Evolutionary conservation across 1,140 invertebrate species (phyloP).

Genomic region (Chymomyza costata): DNA sequence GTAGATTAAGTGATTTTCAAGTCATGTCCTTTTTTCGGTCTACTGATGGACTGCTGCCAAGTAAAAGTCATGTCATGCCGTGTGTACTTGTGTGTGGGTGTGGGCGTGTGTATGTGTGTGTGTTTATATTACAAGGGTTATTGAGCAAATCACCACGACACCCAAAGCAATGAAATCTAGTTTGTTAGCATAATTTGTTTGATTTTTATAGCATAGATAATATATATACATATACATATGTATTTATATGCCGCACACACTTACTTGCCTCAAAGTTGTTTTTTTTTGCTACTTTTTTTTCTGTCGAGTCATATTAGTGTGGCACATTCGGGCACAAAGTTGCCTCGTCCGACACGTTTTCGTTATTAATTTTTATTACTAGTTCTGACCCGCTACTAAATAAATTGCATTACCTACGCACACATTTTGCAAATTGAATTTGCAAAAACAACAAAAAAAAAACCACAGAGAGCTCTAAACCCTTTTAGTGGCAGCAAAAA

Average conservation of each 20-base stretch:
- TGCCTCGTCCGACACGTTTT: conserved; percentile 54
- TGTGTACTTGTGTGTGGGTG: conserved; percentile 23
- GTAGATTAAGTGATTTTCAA: too few relatives aligned
- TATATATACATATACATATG: conserved; percentile 17
- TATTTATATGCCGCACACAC: too few relatives aligned
- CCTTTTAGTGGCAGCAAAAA: conserved; percentile 11
- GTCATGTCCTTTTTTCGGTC: neutral
- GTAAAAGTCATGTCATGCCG: conserved; percentile 60
- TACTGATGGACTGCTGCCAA: conserved; percentile 66
- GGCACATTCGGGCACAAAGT: conserved; percentile 7
- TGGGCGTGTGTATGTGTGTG: conserved; percentile 24
- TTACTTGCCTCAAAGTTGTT: conserved; percentile 5
- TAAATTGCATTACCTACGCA: conserved; percentile 57
- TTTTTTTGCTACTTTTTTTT: conserved; percentile 34
- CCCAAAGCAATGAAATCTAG: conserved; percentile 55
- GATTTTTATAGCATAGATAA: conserved; percentile 68
- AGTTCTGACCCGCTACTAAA: conserved; percentile 31
- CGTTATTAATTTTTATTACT: conserved; percentile 72
- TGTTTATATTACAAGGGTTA: conserved; percentile 73
- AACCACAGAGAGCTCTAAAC: conserved; percentile 10
- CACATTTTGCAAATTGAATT: conserved; percentile 64
- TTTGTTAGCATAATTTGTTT: conserved; percentile 74
- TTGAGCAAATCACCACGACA: conserved; percentile 70
- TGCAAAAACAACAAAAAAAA: conserved; percentile 23
- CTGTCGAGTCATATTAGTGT: conserved; percentile 66